Evolutionary conservation across 2,797 vertebrate species (phyloP).

Genomic region (Acipenser ruthenus): DNA sequence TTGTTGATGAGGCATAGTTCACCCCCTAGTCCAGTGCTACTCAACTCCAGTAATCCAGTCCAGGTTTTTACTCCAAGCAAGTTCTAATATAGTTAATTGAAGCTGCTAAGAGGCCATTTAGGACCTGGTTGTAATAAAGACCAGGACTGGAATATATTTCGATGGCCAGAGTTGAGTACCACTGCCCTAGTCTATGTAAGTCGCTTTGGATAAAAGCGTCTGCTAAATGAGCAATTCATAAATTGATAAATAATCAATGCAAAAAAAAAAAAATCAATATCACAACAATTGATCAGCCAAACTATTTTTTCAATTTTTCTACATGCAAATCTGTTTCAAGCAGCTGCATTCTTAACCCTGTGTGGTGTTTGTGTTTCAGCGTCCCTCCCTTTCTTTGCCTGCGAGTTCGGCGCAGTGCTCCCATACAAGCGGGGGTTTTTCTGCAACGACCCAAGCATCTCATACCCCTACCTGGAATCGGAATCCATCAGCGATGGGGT

Average conservation of each 20-base stretch:
- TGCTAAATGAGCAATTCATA: not conserved
- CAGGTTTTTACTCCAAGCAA: no score
- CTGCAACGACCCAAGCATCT: constrained; percentile 66
- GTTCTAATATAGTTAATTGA: no score
- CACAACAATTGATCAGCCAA: not conserved
- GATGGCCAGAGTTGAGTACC: not conserved
- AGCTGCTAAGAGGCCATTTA: no score
- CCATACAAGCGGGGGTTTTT: constrained; percentile 63
- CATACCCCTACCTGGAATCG: constrained; percentile 42
- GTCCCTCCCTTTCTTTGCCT: constrained; percentile 68
- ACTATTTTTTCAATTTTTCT: not conserved
- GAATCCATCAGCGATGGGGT: constrained; percentile 57
- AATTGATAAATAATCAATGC: not conserved
- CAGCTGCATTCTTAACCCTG: not conserved
- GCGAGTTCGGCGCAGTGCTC: constrained; percentile 56
- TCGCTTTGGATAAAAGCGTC: not conserved
- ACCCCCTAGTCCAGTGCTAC: no score
- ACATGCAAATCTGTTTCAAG: not conserved
- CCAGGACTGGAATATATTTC: no score
- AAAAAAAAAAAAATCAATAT: not conserved
- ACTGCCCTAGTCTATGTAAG: not conserved
- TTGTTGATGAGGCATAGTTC: no score
- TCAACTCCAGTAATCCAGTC: no score
- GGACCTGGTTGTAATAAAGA: no score
- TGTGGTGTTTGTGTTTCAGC: constrained; percentile 38